phyloP scores from a whole-genome alignment of 53 echinoderm and acorn worm species.

The Zoroaster sp. region DNA sequence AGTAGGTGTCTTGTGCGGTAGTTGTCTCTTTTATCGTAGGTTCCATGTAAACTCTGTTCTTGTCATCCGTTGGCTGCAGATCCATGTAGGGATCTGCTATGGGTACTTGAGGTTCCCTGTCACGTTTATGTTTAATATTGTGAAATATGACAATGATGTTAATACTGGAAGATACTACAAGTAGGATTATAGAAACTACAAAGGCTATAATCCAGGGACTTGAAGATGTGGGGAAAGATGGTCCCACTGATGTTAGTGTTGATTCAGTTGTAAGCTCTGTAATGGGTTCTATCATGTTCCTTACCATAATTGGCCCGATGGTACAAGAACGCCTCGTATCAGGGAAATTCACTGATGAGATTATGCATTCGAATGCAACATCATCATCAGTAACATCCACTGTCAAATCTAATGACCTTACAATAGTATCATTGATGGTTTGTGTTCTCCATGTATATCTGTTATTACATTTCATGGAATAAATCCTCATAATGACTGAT shows the following conservation, averaged over 20 bases:
- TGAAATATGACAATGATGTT: background rate
- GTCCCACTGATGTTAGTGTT: no score
- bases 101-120: background rate
- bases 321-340: background rate
- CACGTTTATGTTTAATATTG: background rate
- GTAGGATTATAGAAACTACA: background rate
- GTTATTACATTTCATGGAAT: background rate
- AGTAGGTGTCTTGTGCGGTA: background rate
- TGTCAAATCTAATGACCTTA: background rate
- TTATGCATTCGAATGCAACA: background rate
- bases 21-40: background rate
- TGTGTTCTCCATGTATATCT: background rate
- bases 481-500: background rate
- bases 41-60: constrained; percentile 3
- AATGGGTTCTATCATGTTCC: no score
- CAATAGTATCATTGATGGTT: background rate
- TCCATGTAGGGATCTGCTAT: constrained; percentile 9
- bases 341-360: background rate
- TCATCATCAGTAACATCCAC: background rate
- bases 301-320: background rate
- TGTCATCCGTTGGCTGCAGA: constrained; percentile 39
- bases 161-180: background rate
- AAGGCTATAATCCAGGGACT: background rate
- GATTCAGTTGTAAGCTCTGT: no score
- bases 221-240: no score